Evolutionary conservation across 2,888 invertebrate genomes (phyloP), one percentile per base, ranked within the genome.

Genomic region (Dolomedes plantarius): DNA sequence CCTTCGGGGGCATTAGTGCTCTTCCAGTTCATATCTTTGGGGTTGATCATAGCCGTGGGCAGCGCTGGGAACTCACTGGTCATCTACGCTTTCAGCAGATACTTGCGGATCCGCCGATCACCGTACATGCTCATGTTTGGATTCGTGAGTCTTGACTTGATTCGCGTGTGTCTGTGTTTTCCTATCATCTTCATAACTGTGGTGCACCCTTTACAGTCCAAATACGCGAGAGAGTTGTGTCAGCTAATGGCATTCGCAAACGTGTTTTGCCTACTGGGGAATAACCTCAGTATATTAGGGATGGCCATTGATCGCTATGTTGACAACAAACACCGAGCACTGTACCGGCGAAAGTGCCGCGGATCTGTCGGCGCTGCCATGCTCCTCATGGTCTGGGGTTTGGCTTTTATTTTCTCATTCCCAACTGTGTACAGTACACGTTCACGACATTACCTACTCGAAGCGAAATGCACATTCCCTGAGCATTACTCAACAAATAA

Each of bases 1-100:
- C 23, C 28, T 28, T 69, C 74, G 1, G 72, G 83, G 23, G 36
- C 64, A 9, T 0, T 62, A 7, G 72, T 81, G 7, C 83, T 87
- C 28, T 80, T 85, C 46, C 81, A 87, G 36, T 87, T 87, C 39
- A 73, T 87, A 16, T 87, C 87, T 28, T 50, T 87, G 27, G 87
- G 87, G n/a, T 19, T 87, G n/a, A 76, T 87, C 36, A 72, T 87
- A 29, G 87, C 87, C 11, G 23, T 85, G 7, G 87, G 80, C 2
- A 80, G 85, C 69, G 83, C 87, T n/a, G 85, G 87, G 0, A 87
- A 85, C 29, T 39, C 73, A 31, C 64, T 87, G 7, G 87, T 80
- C n/a, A 62, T 85, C 56, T 87, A 85, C 41, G 87, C 85, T 23
- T 85, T 87, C 73, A 68, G 85, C 23, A 41, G 80, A 9, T 74